phyloP scores from a whole-genome alignment of 2,797 vertebrate species.

The Platyrinchus mystaceus region DNA sequence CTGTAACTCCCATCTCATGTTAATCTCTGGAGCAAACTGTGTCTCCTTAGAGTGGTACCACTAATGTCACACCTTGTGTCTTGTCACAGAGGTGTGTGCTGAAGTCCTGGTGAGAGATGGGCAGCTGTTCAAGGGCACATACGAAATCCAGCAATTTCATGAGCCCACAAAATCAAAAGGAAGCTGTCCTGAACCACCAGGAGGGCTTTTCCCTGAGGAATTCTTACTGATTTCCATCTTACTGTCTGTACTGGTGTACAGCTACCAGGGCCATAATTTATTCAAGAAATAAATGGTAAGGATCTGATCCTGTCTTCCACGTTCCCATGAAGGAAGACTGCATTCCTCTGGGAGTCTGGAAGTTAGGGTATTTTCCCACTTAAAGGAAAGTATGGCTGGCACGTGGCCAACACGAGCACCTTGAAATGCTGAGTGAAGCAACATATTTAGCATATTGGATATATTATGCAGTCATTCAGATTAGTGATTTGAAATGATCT shows the following conservation, averaged over 20 bases:
- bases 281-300: neutral
- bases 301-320: neutral
- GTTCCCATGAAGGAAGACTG: neutral
- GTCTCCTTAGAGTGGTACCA: neutral
- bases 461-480: conserved; percentile 6
- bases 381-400: neutral
- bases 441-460: conserved; percentile 24
- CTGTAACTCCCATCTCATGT: neutral
- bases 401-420: neutral
- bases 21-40: neutral
- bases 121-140: neutral
- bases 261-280: neutral
- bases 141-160: neutral
- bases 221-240: neutral
- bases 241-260: neutral
- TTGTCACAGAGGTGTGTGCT: neutral
- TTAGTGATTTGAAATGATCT: conserved; percentile 40
- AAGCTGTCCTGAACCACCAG: neutral
- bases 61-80: neutral
- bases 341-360: neutral
- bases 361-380: neutral
- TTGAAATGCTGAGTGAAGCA: neutral
- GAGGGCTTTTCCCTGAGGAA: neutral
- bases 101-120: neutral
- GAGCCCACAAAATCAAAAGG: neutral